Conservation (phyloP, 2,113 vertebrate species). For the Alectura lathami region DNA sequence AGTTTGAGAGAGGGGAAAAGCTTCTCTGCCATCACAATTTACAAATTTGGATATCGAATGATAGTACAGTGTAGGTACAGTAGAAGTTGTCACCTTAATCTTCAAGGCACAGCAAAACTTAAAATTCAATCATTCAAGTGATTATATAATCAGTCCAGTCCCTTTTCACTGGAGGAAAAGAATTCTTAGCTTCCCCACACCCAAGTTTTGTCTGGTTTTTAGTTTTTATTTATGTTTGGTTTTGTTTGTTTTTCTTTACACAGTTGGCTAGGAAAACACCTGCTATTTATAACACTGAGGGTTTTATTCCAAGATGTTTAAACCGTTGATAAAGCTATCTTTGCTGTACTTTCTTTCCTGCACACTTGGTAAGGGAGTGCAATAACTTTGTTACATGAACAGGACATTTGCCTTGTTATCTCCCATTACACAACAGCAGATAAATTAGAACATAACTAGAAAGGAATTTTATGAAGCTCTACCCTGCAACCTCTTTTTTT, state of each 20-base stretch:
- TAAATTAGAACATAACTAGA: neutral
- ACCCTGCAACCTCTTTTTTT: neutral
- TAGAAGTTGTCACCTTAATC: neutral
- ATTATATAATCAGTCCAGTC: neutral
- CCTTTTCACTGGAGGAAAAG: neutral
- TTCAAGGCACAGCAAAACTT: neutral
- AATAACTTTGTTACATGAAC: no score
- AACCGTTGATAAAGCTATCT: neutral
- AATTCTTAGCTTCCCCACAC: neutral
- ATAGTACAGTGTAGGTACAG: neutral
- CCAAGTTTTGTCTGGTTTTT: neutral
- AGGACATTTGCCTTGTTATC: no score
- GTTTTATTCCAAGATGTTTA: neutral
- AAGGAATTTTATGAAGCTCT: neutral
- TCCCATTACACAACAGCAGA: neutral
- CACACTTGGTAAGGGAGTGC: neutral
- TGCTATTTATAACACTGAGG: neutral
- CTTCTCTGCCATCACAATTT: neutral
- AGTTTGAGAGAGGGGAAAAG: neutral
- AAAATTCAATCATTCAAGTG: neutral
- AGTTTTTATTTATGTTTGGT: no score
- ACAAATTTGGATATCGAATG: neutral
- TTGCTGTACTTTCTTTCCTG: neutral
- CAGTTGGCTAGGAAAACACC: neutral
- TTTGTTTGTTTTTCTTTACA: no score